Evolutionary conservation across 2,888 invertebrate genomes (phyloP), one percentile per base, ranked within the genome.

Genomic region (Cheilosia scutellata): DNA sequence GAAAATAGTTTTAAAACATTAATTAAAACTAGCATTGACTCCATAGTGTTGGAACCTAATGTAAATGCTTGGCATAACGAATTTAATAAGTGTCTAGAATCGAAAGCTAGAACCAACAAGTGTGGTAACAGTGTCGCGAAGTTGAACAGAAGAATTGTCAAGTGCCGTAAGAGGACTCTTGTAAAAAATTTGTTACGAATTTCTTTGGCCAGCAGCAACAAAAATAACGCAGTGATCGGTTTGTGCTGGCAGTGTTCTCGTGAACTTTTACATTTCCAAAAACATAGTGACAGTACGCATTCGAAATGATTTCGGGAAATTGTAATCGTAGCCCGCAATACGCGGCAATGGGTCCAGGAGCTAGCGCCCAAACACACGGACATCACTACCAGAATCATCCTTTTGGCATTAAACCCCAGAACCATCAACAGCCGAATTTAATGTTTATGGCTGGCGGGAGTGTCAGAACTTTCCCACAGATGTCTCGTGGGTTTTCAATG

Each of bases 271-370:
- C 4, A 16, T 16, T 78, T 51, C 37, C 31, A 37, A 1, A 1
- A 11, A 16, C 16, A 13, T 40, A 62, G 25, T 44, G 42, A 66
- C 55, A 16, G 13, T 6, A 4, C 27, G 11, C 60, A 40, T 33
- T 66, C 33, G 65, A 77, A 53, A 87, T 87, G 82, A 78, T 87
- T 82, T 87, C 87, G 49, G 87, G 87, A 2, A 74, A 74, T 70
- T 58, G 57, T 53, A 87, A 87, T 78, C 78, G 87, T 58, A 87
- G 82, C 63, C 87, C 82, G 42, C 82, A 82, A 31, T 82, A 74
- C 44, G 57, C 62, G 11, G 20, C 77, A 4, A 82, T 87, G 72
- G 78, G 76, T 29, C 82, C 72, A 37, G 55, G n/a, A 25, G 1
- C 0, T 25, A 11, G 49, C 9, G 40, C 27, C 31, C 31, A 57